Conservation (phyloP, 2,113 vertebrate genomes). For the Ifrita kowaldi region DNA sequence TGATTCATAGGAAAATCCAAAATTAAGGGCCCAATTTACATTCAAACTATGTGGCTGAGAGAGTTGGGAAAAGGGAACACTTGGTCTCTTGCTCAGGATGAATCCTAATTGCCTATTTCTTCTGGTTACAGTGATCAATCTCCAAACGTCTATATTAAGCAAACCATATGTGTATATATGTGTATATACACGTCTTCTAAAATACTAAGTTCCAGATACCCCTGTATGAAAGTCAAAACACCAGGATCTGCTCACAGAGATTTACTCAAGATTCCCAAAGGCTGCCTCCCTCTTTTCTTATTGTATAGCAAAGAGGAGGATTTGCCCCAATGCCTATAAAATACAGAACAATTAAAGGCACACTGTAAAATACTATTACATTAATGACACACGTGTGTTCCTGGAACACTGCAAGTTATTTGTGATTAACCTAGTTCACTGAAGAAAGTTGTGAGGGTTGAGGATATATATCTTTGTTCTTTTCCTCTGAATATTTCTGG, state of each 20-base stretch:
- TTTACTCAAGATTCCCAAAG: not conserved
- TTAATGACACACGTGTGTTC: not conserved
- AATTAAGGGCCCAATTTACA: not conserved
- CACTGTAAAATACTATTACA: not conserved
- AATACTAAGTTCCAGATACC: not conserved
- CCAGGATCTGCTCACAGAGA: not conserved
- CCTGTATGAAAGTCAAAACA: not conserved
- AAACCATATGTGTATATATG: not conserved
- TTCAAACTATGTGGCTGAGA: not conserved
- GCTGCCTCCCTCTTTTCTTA: not conserved
- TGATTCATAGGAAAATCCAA: slow-evolving; percentile 49
- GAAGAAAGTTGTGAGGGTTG: not conserved
- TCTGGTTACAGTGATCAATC: not conserved
- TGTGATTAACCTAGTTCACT: not conserved
- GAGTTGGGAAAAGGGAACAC: not conserved
- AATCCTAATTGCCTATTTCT: not conserved
- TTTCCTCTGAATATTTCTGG: not conserved
- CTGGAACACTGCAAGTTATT: not conserved
- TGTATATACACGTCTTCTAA: not conserved
- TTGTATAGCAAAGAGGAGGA: not conserved
- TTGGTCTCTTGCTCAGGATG: not conserved
- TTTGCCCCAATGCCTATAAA: not conserved
- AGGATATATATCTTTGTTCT: not conserved
- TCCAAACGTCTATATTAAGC: slow-evolving; percentile 11
- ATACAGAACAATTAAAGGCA: not conserved